Conservation (phyloP, 2,888 invertebrate species). For the Ichneumoninae sp. region DNA sequence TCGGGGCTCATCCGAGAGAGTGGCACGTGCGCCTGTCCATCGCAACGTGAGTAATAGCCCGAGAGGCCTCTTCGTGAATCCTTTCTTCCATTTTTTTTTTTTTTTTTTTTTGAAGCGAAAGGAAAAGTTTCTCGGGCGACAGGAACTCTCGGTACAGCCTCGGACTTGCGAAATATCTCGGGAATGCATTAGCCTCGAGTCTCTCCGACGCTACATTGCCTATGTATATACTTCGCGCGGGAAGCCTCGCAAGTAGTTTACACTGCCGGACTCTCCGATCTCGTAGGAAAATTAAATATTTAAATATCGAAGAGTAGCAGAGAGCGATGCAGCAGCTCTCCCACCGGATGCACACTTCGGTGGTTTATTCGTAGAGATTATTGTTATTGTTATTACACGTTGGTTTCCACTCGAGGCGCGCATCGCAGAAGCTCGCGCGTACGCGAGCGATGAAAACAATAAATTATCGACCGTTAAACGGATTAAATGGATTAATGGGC, state of each 20-base stretch:
- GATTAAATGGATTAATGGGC: not conserved
- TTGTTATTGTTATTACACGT: conserved; percentile 28
- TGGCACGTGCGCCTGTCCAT: conserved; percentile 85
- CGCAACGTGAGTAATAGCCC: conserved; percentile 78
- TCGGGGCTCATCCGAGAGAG: conserved; percentile 92
- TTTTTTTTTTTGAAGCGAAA: not conserved
- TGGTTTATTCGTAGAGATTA: conserved; percentile 27
- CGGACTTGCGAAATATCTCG: conserved; percentile 26
- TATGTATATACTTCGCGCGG: not conserved
- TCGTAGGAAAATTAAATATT: conserved; percentile 68
- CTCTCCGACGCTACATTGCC: not conserved
- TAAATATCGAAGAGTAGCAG: conserved; percentile 64
- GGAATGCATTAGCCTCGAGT: conserved; percentile 41
- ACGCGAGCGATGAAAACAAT: conserved; percentile 3
- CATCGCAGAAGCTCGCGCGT: not conserved
- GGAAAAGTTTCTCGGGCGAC: conserved; percentile 9
- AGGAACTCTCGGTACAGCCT: not conserved
- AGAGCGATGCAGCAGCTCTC: conserved; percentile 52
- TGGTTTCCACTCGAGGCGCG: not conserved
- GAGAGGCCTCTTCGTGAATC: not conserved
- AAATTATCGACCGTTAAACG: conserved; percentile 12
- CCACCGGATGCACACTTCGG: conserved; percentile 47
- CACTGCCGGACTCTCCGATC: conserved; percentile 15
- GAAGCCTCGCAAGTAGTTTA: conserved; percentile 60
- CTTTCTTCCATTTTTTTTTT: conserved; percentile 9